phyloP scores from a whole-genome alignment of 2,113 vertebrate species.

The Cebus imitator region DNA sequence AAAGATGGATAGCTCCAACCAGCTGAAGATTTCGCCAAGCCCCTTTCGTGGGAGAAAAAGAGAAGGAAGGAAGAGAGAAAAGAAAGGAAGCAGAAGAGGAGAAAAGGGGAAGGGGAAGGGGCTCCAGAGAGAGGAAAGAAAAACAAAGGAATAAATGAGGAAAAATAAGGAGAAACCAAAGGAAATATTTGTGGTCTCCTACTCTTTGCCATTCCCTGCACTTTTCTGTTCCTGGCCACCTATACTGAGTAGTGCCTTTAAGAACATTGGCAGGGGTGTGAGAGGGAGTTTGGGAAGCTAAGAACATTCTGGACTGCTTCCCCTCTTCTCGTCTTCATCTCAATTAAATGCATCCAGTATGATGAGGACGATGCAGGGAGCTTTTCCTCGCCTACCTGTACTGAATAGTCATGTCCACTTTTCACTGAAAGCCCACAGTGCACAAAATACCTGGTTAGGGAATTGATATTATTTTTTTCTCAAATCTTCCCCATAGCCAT shows the following conservation, averaged over 20 bases:
- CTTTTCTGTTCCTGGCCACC: neutral
- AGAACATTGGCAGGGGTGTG: neutral
- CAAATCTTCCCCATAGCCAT: neutral
- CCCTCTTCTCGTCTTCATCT: too few species aligned
- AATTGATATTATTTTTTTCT: accelerated
- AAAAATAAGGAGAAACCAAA: neutral
- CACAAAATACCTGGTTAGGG: neutral
- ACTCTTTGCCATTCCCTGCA: neutral
- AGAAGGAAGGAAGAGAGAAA: neutral
- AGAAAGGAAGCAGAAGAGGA: neutral
- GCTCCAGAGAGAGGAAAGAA: neutral
- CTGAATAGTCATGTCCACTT: neutral
- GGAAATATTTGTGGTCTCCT: neutral
- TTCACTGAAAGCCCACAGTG: neutral
- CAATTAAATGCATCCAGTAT: neutral
- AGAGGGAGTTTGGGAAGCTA: neutral
- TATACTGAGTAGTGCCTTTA: too few species aligned
- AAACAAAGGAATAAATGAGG: neutral
- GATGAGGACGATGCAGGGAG: accelerated
- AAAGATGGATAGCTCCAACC: neutral
- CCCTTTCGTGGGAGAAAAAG: neutral
- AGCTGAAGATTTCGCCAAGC: neutral
- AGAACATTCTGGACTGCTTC: neutral
- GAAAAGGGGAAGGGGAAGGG: neutral
- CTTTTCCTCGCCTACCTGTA: too few species aligned